Conservation (phyloP, 2,797 vertebrate species). For the Mareca penelope region DNA sequence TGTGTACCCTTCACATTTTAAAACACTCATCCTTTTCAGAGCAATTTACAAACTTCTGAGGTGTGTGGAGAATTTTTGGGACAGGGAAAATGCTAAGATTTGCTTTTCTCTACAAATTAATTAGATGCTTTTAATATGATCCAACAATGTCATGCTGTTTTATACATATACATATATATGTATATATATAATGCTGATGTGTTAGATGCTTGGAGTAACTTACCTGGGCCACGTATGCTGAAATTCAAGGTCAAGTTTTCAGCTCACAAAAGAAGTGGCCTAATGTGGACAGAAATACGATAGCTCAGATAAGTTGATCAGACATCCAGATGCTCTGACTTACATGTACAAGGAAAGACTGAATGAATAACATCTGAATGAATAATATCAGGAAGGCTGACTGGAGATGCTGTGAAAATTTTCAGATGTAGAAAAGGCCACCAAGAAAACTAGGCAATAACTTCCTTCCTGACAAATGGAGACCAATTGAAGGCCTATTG, state of each 20-base stretch:
- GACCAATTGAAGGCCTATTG: not conserved
- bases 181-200: not conserved
- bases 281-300: not conserved
- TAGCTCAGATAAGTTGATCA: no score
- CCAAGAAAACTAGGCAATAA: not conserved
- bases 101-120: not conserved
- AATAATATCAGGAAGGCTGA: not conserved
- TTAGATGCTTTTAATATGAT: not conserved
- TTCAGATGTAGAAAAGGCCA: not conserved
- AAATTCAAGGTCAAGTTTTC: not conserved
- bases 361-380: not conserved
- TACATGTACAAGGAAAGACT: not conserved
- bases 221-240: not conserved
- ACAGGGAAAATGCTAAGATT: not conserved
- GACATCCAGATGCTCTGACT: not conserved
- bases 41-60: not conserved
- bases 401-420: not conserved
- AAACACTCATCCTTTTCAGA: not conserved
- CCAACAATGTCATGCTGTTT: not conserved
- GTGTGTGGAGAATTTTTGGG: not conserved
- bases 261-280: not conserved
- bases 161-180: not conserved
- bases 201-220: not conserved
- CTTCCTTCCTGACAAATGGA: not conserved
- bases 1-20: not conserved